These are phyloP conservation scores for Oreochromis spilurus DNA, from an alignment of 2,113 vertebrate species.

Conservation along the genomic window DNA sequence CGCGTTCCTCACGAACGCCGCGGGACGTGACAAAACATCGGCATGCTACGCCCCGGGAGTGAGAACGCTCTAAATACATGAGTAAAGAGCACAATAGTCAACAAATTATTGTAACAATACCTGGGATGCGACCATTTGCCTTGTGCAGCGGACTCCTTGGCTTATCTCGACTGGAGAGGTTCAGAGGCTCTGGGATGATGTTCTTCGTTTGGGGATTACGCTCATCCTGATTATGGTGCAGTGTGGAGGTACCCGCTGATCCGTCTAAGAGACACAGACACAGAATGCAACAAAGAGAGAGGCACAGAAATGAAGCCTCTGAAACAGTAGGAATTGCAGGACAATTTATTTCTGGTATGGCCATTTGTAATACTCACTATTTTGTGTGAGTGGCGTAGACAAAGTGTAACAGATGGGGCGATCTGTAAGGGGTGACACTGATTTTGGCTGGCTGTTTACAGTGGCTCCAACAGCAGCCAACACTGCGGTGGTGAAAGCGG, in stretches of 20 bases:
- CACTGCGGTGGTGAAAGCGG: neutral
- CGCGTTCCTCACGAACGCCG: no score
- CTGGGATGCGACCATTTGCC: constrained; percentile 72
- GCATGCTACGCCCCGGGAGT: no score
- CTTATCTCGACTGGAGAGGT: constrained; percentile 63
- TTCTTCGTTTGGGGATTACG: neutral
- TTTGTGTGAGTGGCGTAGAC: neutral
- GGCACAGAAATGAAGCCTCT: neutral
- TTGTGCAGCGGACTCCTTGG: constrained; percentile 14
- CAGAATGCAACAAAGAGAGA: neutral
- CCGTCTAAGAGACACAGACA: neutral
- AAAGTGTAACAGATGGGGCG: neutral
- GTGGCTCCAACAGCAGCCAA: neutral
- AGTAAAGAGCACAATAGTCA: neutral
- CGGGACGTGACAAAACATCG: no score
- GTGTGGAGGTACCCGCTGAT: neutral
- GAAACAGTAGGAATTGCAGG: neutral
- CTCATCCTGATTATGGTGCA: neutral
- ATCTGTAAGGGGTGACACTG: neutral
- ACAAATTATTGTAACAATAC: constrained; percentile 8
- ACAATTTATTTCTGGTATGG: neutral
- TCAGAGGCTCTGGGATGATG: constrained; percentile 63
- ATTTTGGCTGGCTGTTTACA: neutral
- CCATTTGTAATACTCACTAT: constrained; percentile 16
- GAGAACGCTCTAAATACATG: neutral